Percentiles rank a stretch among this genome's conserved stretches.
Evolutionary conservation across 2,888 invertebrate genomes (phyloP).

Genomic region (Aleiodes leptofemur): DNA sequence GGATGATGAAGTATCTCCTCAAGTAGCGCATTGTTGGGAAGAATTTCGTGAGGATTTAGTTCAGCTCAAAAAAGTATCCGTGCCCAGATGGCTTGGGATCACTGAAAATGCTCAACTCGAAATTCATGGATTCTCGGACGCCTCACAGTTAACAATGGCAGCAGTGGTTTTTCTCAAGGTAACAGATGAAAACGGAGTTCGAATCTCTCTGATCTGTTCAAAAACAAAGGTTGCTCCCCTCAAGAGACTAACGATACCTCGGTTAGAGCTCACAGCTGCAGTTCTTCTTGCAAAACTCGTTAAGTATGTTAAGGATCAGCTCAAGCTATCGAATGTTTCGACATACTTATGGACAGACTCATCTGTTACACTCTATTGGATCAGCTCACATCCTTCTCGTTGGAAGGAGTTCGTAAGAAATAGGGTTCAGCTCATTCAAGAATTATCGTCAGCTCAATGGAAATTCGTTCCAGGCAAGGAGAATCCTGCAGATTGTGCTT

Average conservation of each 20-base stretch:
- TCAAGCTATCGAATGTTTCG: neutral
- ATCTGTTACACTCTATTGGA: conserved; percentile 19
- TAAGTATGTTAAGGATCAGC: neutral
- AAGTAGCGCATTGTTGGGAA: neutral
- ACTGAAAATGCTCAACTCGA: no score
- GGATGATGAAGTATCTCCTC: conserved; percentile 38
- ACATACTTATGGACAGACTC: conserved; percentile 43
- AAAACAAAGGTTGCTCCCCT: conserved; percentile 43
- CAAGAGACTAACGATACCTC: conserved; percentile 40
- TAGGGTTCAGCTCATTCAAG: conserved; percentile 24
- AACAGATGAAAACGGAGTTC: conserved; percentile 26
- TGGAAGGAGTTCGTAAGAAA: conserved; percentile 41
- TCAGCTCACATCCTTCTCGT: conserved; percentile 22
- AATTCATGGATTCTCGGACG: no score
- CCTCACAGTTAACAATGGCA: conserved; percentile 25
- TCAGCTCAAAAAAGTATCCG: no score
- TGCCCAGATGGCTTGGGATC: no score
- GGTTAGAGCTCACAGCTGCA: conserved; percentile 42
- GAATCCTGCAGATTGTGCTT: conserved; percentile 26
- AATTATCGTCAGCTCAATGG: neutral
- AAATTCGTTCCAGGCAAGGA: neutral
- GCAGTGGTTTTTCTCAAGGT: conserved; percentile 44
- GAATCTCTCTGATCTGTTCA: conserved; percentile 34
- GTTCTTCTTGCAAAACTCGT: conserved; percentile 22
- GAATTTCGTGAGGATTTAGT: conserved; percentile 15